Evolutionary conservation across 2,797 vertebrate genomes (phyloP).

Genomic region (Periophthalmus magnuspinnatus): DNA sequence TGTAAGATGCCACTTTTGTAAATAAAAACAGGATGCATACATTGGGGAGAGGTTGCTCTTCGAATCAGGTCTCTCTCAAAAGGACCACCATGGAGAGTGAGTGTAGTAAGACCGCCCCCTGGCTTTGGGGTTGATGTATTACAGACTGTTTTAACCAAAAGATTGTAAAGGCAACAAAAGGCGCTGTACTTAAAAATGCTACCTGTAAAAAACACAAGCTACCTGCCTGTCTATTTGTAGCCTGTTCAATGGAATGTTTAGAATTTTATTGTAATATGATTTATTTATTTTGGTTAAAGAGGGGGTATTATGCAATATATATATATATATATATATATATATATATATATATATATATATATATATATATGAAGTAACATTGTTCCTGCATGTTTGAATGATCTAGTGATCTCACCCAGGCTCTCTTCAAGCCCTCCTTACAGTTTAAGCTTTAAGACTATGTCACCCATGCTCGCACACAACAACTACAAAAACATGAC

Average conservation of each 20-base stretch:
- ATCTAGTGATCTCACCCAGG: too few relatives aligned
- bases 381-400: too few relatives aligned
- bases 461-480: too few relatives aligned
- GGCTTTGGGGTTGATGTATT: background rate
- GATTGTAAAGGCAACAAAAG: background rate
- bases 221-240: background rate
- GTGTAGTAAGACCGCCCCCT: background rate
- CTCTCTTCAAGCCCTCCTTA: too few relatives aligned
- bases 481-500: too few relatives aligned
- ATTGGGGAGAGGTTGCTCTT: background rate
- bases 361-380: too few relatives aligned
- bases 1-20: background rate
- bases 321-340: too few relatives aligned
- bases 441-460: too few relatives aligned
- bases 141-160: conserved; percentile 4
- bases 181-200: conserved; percentile 3
- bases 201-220: conserved; percentile 8
- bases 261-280: background rate
- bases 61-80: background rate
- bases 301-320: too few relatives aligned
- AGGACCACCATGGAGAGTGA: background rate
- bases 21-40: background rate
- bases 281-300: background rate
- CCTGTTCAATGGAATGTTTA: background rate
- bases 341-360: too few relatives aligned